phyloP scores from a whole-genome alignment of 2,888 invertebrate genomes.

The Cryptops parisi region DNA sequence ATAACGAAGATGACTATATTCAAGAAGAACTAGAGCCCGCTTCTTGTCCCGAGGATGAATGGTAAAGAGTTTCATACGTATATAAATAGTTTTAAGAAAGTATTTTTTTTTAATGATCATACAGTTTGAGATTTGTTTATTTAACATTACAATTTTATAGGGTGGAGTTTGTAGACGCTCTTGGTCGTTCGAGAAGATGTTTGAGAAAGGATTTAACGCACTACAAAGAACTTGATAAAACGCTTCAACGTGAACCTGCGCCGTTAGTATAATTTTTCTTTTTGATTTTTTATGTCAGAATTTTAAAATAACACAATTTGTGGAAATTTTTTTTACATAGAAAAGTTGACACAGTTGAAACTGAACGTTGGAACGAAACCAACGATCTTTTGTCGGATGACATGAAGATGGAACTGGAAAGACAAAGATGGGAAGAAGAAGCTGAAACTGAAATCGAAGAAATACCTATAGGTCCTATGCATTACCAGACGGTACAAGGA shows the following conservation, averaged over 20 bases:
- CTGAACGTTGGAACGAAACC: neutral
- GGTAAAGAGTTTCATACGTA: too few species aligned
- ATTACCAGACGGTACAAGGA: slow-evolving; percentile 83
- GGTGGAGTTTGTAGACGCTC: slow-evolving; percentile 76
- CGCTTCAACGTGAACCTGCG: slow-evolving; percentile 18
- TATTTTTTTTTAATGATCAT: too few species aligned
- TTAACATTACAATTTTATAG: slow-evolving; percentile 41
- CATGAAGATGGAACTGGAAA: slow-evolving; percentile 37
- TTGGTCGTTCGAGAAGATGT: slow-evolving; percentile 76
- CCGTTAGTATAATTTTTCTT: neutral
- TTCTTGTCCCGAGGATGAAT: slow-evolving; percentile 6
- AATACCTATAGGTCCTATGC: slow-evolving; percentile 47
- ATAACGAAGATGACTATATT: slow-evolving; percentile 37
- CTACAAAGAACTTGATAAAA: slow-evolving; percentile 47
- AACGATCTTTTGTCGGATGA: slow-evolving; percentile 36
- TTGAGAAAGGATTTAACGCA: slow-evolving; percentile 56
- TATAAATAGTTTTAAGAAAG: too few species aligned
- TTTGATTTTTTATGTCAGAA: neutral
- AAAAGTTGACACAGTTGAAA: neutral
- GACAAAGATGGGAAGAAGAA: slow-evolving; percentile 76
- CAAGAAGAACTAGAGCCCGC: slow-evolving; percentile 23
- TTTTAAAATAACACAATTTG: too few species aligned
- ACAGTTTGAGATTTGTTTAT: too few species aligned
- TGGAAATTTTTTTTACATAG: too few species aligned
- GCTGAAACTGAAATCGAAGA: slow-evolving; percentile 38